Evolutionary conservation across 2,888 invertebrate genomes (phyloP), one percentile per base, ranked within the genome.

Genomic region (Cryptocephalus moraei): DNA sequence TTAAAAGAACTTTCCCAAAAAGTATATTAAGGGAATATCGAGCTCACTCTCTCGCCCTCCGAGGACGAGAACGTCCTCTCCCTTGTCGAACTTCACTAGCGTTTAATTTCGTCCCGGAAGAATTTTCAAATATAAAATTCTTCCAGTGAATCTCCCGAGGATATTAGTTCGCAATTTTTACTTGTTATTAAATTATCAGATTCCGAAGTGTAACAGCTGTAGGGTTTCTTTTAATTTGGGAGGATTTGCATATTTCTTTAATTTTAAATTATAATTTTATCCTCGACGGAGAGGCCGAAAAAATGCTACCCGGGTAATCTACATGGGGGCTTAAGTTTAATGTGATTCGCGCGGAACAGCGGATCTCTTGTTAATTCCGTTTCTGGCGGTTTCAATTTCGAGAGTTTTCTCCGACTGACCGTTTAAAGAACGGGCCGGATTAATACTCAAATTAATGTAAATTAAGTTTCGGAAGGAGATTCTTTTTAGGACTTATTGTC

Each of bases 141-240:
- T 40, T 43, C 22, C 22, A 41, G 52, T 22, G 22, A 22, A 22
- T 22, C 22, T 22, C 22, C 22, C 22, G 22, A 22, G 22, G 22
- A 55, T 56, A 58, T 57, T 56, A 55, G 54, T 57, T 55, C 49
- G 44, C 44, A 49, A 54, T 56, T 56, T 54, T 51, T 55, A 55
- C 53, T 48, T 56, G 52, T 54, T 54, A 57, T 57, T 56, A 54
- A 58, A 58, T 59, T 59, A 59, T 59, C 56, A 54, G 52, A 51
- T 55, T 53, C 48, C 43, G 49, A 45, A 51, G 43, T 53, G 59
- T 55, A 56, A 49, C 59, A 56, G 57, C 56, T 59, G 59, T 49
- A 55, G 41, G 43, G 36, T 45, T 49, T 46, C 47, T 53, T 51
- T 43, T 50, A 52, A 53, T 55, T 56, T 54, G 47, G 36, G 39